These are phyloP conservation scores for Trogon surrucura DNA, from an alignment of 2,113 vertebrate genomes.

Conservation along the genomic window DNA sequence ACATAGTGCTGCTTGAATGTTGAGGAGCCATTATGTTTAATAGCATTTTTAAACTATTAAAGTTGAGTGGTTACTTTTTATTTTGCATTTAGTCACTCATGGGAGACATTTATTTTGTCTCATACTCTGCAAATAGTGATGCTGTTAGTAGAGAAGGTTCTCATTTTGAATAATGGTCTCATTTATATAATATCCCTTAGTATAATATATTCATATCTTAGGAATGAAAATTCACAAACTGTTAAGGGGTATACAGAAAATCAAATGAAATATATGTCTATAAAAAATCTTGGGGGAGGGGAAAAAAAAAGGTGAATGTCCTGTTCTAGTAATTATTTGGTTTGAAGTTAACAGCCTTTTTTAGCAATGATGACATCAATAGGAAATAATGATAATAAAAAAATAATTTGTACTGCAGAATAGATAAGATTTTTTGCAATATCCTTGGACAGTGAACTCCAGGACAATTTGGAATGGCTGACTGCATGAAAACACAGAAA, in stretches of 20 bases:
- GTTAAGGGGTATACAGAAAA: constrained; percentile 49
- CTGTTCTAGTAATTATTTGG: neutral
- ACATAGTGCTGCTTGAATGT: constrained; percentile 78
- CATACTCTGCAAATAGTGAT: constrained; percentile 77
- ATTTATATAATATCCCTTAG: constrained; percentile 77
- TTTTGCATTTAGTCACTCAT: constrained; percentile 86
- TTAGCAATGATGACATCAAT: neutral
- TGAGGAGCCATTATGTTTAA: constrained; percentile 83
- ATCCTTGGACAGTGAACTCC: constrained; percentile 47
- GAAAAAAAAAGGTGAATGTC: neutral
- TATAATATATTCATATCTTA: constrained; percentile 73
- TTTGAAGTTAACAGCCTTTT: neutral
- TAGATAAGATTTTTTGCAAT: constrained; percentile 8
- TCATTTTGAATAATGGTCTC: constrained; percentile 79
- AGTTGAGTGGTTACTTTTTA: constrained; percentile 86
- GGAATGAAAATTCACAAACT: constrained; percentile 70
- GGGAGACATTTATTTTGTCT: constrained; percentile 84
- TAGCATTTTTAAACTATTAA: constrained; percentile 86
- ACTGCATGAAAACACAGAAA: constrained; percentile 50
- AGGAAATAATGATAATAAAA: constrained; percentile 9
- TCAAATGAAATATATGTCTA: constrained; percentile 26
- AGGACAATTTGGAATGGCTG: constrained; percentile 62
- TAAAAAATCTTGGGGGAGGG: constrained; percentile 23
- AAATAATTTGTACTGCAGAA: neutral
- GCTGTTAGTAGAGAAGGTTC: constrained; percentile 74